phyloP scores from a whole-genome alignment of 2,113 vertebrate genomes.

The Orthochromis indermauri region DNA sequence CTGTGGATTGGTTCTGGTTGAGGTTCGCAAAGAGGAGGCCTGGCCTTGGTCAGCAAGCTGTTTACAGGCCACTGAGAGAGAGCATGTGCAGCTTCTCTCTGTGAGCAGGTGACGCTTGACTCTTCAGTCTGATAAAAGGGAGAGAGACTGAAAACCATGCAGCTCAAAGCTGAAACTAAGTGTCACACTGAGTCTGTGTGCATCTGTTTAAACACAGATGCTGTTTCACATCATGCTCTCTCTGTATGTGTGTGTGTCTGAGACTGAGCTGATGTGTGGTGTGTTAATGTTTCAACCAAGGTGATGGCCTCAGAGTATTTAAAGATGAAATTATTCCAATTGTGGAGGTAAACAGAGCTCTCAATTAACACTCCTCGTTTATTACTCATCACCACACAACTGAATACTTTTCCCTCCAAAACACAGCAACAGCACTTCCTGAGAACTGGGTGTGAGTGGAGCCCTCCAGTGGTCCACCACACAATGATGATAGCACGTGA shows the following conservation, averaged over 20 bases:
- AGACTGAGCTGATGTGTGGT: background rate
- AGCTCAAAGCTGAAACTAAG: background rate
- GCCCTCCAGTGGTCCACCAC: background rate
- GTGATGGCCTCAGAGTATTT: background rate
- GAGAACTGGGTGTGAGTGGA: background rate
- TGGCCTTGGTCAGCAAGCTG: background rate
- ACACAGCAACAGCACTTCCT: background rate
- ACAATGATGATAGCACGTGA: background rate
- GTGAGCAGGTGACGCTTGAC: background rate
- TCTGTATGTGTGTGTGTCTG: background rate
- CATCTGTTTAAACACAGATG: background rate
- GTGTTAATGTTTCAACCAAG: background rate
- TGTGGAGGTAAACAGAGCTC: background rate
- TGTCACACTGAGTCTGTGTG: background rate
- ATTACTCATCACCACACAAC: no score
- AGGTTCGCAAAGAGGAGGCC: background rate
- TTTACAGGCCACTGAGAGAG: background rate
- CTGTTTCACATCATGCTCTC: background rate
- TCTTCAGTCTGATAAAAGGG: background rate
- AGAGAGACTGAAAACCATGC: background rate
- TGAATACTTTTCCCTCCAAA: background rate
- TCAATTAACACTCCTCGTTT: no score
- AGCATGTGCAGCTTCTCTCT: background rate
- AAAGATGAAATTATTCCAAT: background rate
- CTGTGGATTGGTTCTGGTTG: background rate